Base-by-base conservation (phyloP, 2,888 invertebrate species). In the Brenthis hecate region DNA sequence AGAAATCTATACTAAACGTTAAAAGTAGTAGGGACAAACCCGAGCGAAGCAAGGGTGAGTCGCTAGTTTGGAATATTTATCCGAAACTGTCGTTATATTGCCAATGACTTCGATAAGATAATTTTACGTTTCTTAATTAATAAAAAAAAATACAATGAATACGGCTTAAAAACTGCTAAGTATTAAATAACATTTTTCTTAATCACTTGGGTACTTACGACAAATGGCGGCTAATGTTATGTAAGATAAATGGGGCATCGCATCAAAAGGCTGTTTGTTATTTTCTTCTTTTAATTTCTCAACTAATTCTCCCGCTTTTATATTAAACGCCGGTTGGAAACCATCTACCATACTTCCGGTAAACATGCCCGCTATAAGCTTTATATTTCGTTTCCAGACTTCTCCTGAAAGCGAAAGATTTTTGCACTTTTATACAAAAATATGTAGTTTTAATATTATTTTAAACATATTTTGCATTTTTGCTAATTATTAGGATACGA, bases 341-440 rank as follows among this genome's bases (percentile, higher is more conserved):
- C 53, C 62, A 14, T 43, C 62, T 14, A 62, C 54, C 62, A 62
- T 62, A 4, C 36, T 62, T 53, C 62, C 54, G 53, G 43, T 53
- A 43, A 62, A 62, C 14, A 54, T 62, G 14, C 54, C 62, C 3
- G 54, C 54, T 43, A 62, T 54, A 43, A 54, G 43, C 36, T 62
- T 62, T 54, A 62, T 54, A 32, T 62, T 62, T 32, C 51, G 36
- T 43, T 62, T 62, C 62, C 62, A 62, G 6, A 62, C 53, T 19
- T 62, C 54, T 16, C 53, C 62, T 62, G 8, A 4, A 36, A 51
- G 6, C 13, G 6, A 23, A 32, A 19, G 19, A 1, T 19, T 19
- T 19, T 19, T 19, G 19, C 19, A 19, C 1, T 23, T 3, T 19
- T 55, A 55, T 54, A 19, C 2, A 8, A 16, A 55, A 11, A 51